Evolutionary conservation across 2,113 vertebrate genomes (phyloP).

Genomic region (Hippocampus comes): DNA sequence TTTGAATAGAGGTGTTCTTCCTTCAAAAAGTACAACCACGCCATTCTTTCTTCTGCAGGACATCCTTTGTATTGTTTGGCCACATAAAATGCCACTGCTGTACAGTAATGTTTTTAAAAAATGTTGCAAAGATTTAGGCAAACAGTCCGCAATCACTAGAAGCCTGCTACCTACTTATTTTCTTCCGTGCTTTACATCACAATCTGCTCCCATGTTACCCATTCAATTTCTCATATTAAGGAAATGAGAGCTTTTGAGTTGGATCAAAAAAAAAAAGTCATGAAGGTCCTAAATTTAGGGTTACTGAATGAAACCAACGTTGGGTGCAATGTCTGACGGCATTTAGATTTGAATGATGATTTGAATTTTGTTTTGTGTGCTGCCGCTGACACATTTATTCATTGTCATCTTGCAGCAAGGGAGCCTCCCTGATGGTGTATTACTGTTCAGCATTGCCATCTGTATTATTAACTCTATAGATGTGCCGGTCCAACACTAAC

Average conservation of each 20-base stretch:
- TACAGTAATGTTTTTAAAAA: not conserved
- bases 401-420: slow-evolving; percentile 26
- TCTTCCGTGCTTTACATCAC: too few relatives aligned
- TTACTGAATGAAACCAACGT: too few relatives aligned
- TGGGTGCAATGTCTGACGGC: not conserved
- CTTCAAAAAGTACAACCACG: not conserved
- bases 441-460: slow-evolving; percentile 56
- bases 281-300: not conserved
- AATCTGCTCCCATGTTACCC: not conserved
- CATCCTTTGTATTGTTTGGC: not conserved
- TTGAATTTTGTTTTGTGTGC: slow-evolving; percentile 7
- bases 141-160: not conserved
- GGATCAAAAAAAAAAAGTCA: not conserved
- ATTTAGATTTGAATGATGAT: not conserved
- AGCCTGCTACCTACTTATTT: too few relatives aligned
- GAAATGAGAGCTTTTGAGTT: not conserved
- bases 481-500: slow-evolving; percentile 38
- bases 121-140: not conserved
- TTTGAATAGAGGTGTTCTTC: not conserved
- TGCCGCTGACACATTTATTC: slow-evolving; percentile 43
- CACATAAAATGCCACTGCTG: not conserved
- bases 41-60: not conserved
- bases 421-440: slow-evolving; percentile 46
- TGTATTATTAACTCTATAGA: slow-evolving; percentile 57
- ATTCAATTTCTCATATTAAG: not conserved